A percentile compares a stretch with the other conserved stretches of the same genome.
Conservation (phyloP, 1,140 invertebrate genomes). For the Plectrocnemia conspersa region DNA sequence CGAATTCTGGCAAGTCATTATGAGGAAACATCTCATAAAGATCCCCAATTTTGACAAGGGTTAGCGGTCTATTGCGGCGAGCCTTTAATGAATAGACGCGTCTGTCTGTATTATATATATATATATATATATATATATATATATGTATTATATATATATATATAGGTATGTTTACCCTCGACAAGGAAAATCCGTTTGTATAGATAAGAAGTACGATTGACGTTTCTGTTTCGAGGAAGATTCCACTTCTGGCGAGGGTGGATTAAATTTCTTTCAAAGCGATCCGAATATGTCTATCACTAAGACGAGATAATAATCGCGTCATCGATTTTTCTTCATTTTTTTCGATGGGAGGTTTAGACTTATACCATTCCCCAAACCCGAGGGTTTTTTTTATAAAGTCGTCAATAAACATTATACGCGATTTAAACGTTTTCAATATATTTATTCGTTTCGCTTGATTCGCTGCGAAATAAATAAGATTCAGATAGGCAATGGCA, state of each 20-base stretch:
- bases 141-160: too few relatives aligned
- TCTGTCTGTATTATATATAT: too few relatives aligned
- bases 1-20: too few relatives aligned
- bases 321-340: too few relatives aligned
- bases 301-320: background rate
- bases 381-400: too few relatives aligned
- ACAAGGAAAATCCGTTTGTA: conserved; percentile 1
- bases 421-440: too few relatives aligned
- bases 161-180: too few relatives aligned
- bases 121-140: too few relatives aligned
- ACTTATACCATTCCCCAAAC: background rate
- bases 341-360: background rate
- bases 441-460: too few relatives aligned
- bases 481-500: too few relatives aligned
- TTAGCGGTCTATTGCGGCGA: conserved; percentile 1
- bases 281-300: conserved; percentile 1
- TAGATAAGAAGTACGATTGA: conserved; percentile 8
- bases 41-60: conserved; percentile 6
- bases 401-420: too few relatives aligned
- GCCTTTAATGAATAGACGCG: conserved; percentile 3
- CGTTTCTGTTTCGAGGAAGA: conserved; percentile 2
- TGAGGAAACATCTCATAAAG: conserved; percentile 7
- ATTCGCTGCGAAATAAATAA: too few relatives aligned
- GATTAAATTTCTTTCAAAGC: conserved; percentile 7
- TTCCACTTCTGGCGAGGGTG: background rate